These are phyloP conservation scores for Hirtodrosophila cameraria DNA, from an alignment of 2,888 invertebrate genomes.

Conservation along the genomic window DNA sequence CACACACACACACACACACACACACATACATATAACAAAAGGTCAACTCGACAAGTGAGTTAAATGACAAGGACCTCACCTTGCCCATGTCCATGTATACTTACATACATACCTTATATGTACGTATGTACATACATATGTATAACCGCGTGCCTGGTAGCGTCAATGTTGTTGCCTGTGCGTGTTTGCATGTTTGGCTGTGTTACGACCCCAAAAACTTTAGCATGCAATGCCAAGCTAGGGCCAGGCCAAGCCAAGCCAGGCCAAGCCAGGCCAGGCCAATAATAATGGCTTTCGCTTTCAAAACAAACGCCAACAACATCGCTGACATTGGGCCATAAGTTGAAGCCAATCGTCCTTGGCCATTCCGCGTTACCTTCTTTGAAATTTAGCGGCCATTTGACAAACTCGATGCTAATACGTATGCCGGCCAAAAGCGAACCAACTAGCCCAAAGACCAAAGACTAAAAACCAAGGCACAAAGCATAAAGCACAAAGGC, in stretches of 20 bases:
- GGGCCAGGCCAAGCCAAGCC: constrained; percentile 7
- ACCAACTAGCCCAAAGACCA: constrained; percentile 12
- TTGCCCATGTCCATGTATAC: constrained; percentile 40
- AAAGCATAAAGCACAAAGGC: constrained; percentile 6
- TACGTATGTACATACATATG: neutral
- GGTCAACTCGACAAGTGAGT: constrained; percentile 73
- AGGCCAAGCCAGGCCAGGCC: constrained; percentile 35
- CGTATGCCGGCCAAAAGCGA: constrained; percentile 35
- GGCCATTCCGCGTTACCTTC: constrained; percentile 52
- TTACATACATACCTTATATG: too few species aligned
- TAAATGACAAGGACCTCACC: constrained; percentile 77
- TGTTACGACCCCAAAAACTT: constrained; percentile 70
- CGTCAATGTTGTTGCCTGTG: constrained; percentile 45
- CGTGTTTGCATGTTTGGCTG: constrained; percentile 74
- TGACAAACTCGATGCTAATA: constrained; percentile 51
- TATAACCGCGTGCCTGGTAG: constrained; percentile 34
- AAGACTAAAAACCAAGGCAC: constrained; percentile 4
- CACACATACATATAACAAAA: constrained; percentile 47
- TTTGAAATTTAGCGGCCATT: constrained; percentile 62
- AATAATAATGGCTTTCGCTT: constrained; percentile 74
- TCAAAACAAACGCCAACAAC: constrained; percentile 70
- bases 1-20: too few species aligned
- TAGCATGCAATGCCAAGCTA: constrained; percentile 65
- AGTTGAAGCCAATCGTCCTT: constrained; percentile 61
- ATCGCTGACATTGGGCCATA: too few species aligned